Conservation (phyloP, 1,140 invertebrate genomes). For the Drosophila trapezifrons region DNA sequence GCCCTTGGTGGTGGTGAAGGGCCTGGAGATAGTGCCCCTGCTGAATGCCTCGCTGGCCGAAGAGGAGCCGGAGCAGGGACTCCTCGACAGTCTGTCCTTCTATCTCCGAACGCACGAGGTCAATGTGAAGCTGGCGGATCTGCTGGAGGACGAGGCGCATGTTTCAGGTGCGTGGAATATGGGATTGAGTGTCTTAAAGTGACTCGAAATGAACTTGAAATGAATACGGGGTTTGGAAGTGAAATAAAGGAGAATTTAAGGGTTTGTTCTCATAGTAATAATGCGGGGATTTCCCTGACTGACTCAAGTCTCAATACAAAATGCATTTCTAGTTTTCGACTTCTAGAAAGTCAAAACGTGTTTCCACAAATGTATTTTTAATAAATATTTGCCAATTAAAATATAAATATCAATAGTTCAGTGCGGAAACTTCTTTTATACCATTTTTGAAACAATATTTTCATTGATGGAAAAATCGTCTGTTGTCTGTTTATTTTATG, state of each 20-base stretch:
- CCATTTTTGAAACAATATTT: neutral
- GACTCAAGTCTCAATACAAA: too few relatives aligned
- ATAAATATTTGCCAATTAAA: neutral
- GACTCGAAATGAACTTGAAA: neutral
- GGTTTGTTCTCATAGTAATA: too few relatives aligned
- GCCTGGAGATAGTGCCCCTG: conserved; percentile 78
- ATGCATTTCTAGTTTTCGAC: neutral
- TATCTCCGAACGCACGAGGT: conserved; percentile 89
- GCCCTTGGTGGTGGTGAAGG: conserved; percentile 71
- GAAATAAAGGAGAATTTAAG: neutral
- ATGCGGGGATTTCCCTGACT: too few relatives aligned
- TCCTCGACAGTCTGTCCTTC: conserved; percentile 86
- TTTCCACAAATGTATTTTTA: accelerated
- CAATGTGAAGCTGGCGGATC: conserved; percentile 88
- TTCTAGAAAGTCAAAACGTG: too few relatives aligned
- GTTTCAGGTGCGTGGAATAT: conserved; percentile 42
- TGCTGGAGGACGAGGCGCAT: conserved; percentile 78
- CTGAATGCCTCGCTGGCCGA: conserved; percentile 22
- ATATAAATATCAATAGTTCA: neutral
- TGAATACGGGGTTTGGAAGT: neutral
- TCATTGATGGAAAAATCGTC: neutral
- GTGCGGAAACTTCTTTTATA: too few relatives aligned
- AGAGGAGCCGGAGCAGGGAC: conserved; percentile 15
- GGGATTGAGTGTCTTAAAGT: neutral
- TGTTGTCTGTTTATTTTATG: neutral